Conservation (phyloP, 2,888 invertebrate species). For the Ctenicera cuprea region DNA sequence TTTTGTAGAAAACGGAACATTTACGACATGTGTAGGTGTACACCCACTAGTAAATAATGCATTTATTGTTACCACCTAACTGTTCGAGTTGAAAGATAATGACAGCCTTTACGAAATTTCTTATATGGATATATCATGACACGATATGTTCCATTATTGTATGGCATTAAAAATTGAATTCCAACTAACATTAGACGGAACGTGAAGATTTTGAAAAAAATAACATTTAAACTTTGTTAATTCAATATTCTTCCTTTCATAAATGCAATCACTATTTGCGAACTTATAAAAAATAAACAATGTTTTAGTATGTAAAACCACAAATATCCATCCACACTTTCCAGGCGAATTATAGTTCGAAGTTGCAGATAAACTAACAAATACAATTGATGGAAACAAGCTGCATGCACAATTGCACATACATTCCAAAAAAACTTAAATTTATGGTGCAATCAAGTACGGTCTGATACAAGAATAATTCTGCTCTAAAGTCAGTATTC, state of each 20-base stretch:
- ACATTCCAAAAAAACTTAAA: neutral
- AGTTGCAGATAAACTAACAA: neutral
- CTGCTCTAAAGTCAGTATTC: neutral
- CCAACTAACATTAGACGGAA: no score
- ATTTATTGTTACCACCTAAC: constrained; percentile 30
- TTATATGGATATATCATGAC: no score
- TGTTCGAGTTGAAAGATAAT: constrained; percentile 23
- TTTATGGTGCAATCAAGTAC: neutral
- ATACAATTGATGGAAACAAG: neutral
- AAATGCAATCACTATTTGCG: neutral
- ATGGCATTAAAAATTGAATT: no score
- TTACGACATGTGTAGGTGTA: constrained; percentile 27
- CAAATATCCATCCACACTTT: constrained; percentile 1
- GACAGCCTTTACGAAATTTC: constrained; percentile 3
- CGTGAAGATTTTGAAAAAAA: no score
- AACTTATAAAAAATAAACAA: neutral
- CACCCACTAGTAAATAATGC: constrained; percentile 14
- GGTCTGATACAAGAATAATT: neutral
- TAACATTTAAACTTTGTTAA: no score
- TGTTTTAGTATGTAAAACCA: no score
- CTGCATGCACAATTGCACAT: constrained; percentile 17
- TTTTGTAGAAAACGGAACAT: constrained; percentile 25
- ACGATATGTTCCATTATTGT: no score
- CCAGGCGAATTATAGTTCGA: constrained; percentile 4
- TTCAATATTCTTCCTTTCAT: no score